Evolutionary conservation across 2,113 vertebrate species (phyloP), one percentile per base, ranked within the genome.

Genomic region (Shinisaurus crocodilurus): DNA sequence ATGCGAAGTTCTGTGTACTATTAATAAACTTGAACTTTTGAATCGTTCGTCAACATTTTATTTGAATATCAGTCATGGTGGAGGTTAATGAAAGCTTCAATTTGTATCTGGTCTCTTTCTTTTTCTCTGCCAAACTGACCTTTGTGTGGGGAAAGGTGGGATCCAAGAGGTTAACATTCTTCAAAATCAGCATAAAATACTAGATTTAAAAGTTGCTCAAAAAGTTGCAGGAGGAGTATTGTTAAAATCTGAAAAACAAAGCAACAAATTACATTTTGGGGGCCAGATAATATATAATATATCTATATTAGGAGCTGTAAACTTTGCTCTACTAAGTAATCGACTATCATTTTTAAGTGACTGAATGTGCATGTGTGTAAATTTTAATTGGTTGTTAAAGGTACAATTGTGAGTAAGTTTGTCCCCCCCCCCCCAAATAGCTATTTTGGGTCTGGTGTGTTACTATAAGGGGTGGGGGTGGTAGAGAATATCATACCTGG

Each of bases 391-490:
- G 29, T n/a, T 13, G 84, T 72, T 86, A 74, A 86, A 37, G 20
- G n/a, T 57, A 27, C 5, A 69, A 18, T 3, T 37, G 16, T 83
- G 60, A 40, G 18, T n/a, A 40, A 9, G 8, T 48, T 50, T 54
- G 32, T 27, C 48, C n/a, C n/a, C n/a, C 74, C n/a, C 23, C n/a
- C 32, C 13, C 8, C n/a, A 25, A 65, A 79, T 45, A 27, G 40
- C 75, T 80, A 10, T 88, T 79, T 88, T 50, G 43, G 27, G 40
- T 29, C 12, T 23, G 1, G 23, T 37, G 34, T 40, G 29, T 60
- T 37, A 60, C 48, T 72, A 16, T 25, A 72, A 40, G 37, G 15
- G 5, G 2, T 10, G 0, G 70, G 81, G 2, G 20, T 0, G 48
- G 81, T 69, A 1, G 43, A 43, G 23, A n/a, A 69, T 48, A n/a